phyloP scores from a whole-genome alignment of 2,797 vertebrate species.

The Huso huso region DNA sequence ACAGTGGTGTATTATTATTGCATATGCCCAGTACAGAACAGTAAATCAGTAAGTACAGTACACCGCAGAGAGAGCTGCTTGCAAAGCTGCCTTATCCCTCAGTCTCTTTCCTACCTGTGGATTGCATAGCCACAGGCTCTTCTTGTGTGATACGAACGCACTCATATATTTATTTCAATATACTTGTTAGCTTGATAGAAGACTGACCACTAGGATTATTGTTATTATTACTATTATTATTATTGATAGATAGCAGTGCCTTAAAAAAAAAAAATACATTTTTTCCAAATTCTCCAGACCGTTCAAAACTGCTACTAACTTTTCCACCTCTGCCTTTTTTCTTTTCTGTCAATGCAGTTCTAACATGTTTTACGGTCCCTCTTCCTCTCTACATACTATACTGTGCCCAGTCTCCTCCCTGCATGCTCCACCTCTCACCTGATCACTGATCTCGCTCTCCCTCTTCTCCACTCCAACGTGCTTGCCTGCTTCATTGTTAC shows the following conservation, averaged over 20 bases:
- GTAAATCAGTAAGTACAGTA: neutral
- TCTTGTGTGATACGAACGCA: slow-evolving; percentile 4
- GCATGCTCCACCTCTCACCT: slow-evolving; percentile 17
- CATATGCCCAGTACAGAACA: no score
- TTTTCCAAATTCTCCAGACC: slow-evolving; percentile 16
- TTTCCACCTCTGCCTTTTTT: slow-evolving; percentile 37
- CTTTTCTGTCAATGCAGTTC: slow-evolving; percentile 70
- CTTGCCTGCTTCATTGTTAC: slow-evolving; percentile 1
- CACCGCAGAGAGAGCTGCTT: no score
- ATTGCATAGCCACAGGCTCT: slow-evolving; percentile 35
- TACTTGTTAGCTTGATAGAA: slow-evolving; percentile 37
- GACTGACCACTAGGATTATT: neutral
- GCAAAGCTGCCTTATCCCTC: slow-evolving; percentile 42
- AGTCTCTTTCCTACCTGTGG: slow-evolving; percentile 58
- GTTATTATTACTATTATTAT: neutral
- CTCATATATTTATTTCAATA: slow-evolving; percentile 4
- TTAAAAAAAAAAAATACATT: neutral
- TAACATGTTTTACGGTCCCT: slow-evolving; percentile 65
- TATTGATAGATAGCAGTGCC: neutral
- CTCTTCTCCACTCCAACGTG: slow-evolving; percentile 3
- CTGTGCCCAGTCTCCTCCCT: slow-evolving; percentile 36
- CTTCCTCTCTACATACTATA: slow-evolving; percentile 59
- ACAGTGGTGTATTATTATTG: no score
- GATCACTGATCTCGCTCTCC: neutral
- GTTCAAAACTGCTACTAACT: slow-evolving; percentile 21